Evolutionary conservation across 2,113 vertebrate genomes (phyloP).

Genomic region (Oncorhynchus tshawytscha): DNA sequence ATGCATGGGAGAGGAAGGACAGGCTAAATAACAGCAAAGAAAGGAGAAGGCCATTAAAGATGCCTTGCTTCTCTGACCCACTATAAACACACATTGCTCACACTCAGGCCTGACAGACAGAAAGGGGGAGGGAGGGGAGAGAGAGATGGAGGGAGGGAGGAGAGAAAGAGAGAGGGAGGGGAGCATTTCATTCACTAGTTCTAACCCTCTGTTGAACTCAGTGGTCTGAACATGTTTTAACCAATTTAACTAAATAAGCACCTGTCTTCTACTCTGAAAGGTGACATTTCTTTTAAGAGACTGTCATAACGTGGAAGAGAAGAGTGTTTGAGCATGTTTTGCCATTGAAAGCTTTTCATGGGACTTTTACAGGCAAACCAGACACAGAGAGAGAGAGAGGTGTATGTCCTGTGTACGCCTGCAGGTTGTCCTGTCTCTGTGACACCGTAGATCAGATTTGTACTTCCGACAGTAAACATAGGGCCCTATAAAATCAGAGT

Average conservation of each 20-base stretch:
- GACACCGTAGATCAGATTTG: not conserved
- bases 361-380: not conserved
- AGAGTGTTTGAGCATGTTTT: not conserved
- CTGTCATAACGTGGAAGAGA: not conserved
- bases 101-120: conserved; percentile 12
- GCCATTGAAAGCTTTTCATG: not conserved
- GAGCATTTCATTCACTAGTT: conserved; percentile 17
- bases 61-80: conserved; percentile 33
- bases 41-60: conserved; percentile 49
- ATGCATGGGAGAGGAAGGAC: conserved; percentile 49
- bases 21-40: conserved; percentile 41
- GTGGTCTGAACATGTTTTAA: not conserved
- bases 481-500: not conserved
- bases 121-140: not conserved
- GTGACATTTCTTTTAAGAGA: conserved; percentile 23
- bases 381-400: not conserved
- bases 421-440: not conserved
- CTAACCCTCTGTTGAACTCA: conserved; percentile 1
- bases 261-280: conserved; percentile 11
- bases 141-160: conserved; percentile 8
- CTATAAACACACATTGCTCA: conserved; percentile 49
- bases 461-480: not conserved
- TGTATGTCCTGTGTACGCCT: not conserved
- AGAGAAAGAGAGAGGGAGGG: conserved; percentile 15
- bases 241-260: conserved; percentile 3